These are phyloP conservation scores for Zelleria hepariella DNA, from an alignment of 2,888 invertebrate genomes.

Conservation along the genomic window DNA sequence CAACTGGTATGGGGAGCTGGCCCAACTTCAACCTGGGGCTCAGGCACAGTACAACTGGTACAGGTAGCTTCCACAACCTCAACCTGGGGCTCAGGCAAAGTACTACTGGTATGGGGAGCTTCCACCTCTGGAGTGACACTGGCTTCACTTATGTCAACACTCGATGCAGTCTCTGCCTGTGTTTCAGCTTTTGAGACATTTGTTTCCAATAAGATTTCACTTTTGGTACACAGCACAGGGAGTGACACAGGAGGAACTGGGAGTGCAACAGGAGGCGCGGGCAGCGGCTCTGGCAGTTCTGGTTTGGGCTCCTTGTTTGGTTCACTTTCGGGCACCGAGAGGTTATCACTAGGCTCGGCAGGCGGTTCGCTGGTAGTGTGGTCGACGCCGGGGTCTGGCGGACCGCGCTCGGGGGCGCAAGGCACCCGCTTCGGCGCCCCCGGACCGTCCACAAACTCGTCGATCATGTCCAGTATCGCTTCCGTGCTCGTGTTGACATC, in stretches of 20 bases:
- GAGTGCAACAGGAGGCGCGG: constrained; percentile 11
- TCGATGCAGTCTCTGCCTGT: constrained; percentile 20
- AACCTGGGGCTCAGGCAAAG: constrained; percentile 20
- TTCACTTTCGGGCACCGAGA: not conserved
- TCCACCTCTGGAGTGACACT: not conserved
- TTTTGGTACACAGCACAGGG: constrained; percentile 29
- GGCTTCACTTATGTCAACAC: constrained; percentile 12
- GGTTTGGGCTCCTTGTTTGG: not conserved
- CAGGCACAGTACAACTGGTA: too few relatives aligned
- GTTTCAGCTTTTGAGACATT: constrained; percentile 15
- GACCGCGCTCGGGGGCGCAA: not conserved
- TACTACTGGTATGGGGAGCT: not conserved
- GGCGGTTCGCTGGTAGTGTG: not conserved
- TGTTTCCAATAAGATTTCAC: constrained; percentile 22
- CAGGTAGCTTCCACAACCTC: constrained; percentile 17
- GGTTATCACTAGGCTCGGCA: not conserved
- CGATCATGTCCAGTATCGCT: constrained; percentile 67
- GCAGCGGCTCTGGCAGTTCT: not conserved
- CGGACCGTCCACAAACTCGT: constrained; percentile 64
- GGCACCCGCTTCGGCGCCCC: constrained; percentile 12
- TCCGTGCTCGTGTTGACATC: constrained; percentile 66
- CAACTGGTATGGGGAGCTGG: constrained; percentile 27
- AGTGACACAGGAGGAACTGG: constrained; percentile 12
- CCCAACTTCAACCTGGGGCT: constrained; percentile 21
- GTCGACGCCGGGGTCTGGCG: not conserved